Evolutionary conservation across 2,113 vertebrate species (phyloP), one percentile per base, ranked within the genome.

Genomic region (Pelmatolapia mariae): DNA sequence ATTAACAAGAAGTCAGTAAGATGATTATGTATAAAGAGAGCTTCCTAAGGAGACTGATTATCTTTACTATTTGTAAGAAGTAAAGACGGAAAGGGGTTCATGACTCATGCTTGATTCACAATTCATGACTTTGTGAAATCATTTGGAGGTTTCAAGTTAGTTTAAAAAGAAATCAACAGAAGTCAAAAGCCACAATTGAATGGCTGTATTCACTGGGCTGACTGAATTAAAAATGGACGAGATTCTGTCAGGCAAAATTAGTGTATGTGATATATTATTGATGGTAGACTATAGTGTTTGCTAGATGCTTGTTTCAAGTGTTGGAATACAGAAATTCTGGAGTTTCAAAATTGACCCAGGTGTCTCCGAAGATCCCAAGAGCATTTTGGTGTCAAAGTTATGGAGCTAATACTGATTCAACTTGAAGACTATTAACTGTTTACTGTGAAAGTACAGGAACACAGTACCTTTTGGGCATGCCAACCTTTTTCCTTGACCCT

Each of bases 81-180:
- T 68, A 45, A 43, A 45, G 68, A 73, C 4, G 0, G 40, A 43
- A 43, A 73, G 22, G 40, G 38, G 38, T 43, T 2, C 38, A 43
- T 38, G 61, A 0, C 29, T 19, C 1, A 0, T 29, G 54, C 54
- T 57, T 57, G 56, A 29, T 4, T 57, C 54, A 57, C 7, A 1
- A 57, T 0, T 57, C 24, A 57, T 18, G 29, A 40, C 63, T 68
- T 38, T 40, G 36, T 68, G 63, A 40, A 68, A 68, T 68, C 19
- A 68, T 68, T 22, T 68, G 19, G 61, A 22, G 33, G 19, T 68
- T 4, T 68, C 0, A 50, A 16, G 45, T 18, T 50, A 50, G 22
- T 38, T 38, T 15, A 9, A 68, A 38, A 38, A 8, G 33, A 38
- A 66, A 66, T 66, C 12, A 38, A 38, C 10, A 38, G 33, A 38